Percentiles rank a stretch among this genome's conserved stretches.
Evolutionary conservation across 2,797 vertebrate species (phyloP).

Genomic region (Cyclura pinguis): DNA sequence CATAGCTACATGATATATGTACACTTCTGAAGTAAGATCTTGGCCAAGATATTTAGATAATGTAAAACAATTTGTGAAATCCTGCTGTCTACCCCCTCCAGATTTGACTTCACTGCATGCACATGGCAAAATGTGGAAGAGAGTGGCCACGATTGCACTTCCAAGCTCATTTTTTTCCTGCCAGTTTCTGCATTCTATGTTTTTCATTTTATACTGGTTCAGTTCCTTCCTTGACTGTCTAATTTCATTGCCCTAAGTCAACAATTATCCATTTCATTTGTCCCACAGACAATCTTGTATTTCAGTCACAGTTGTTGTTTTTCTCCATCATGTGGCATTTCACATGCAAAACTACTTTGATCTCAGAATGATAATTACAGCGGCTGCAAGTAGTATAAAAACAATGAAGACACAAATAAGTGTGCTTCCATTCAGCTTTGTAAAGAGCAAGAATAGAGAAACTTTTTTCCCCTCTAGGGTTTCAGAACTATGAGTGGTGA

Average conservation of each 20-base stretch:
- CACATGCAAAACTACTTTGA: neutral
- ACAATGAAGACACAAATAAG: slow-evolving; percentile 39
- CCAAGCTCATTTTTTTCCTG: neutral
- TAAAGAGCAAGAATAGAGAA: slow-evolving; percentile 22
- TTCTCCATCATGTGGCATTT: neutral
- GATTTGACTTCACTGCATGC: neutral
- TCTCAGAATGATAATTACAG: slow-evolving; percentile 28
- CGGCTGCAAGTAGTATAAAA: slow-evolving; percentile 32
- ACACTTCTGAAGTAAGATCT: neutral
- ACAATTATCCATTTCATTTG: neutral
- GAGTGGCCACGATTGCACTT: neutral
- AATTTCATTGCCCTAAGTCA: slow-evolving; percentile 20
- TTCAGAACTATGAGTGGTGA: slow-evolving; percentile 2
- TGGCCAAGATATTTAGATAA: neutral
- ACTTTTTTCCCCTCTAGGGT: neutral
- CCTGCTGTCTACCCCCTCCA: neutral
- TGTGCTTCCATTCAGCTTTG: slow-evolving; percentile 9
- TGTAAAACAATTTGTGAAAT: neutral
- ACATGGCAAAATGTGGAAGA: neutral
- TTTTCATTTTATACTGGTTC: neutral
- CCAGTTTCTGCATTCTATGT: neutral
- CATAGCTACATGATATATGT: too few species aligned
- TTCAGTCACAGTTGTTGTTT: neutral
- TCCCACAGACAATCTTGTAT: neutral
- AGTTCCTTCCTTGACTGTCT: neutral